These are phyloP conservation scores for Holothuria leucospilota DNA, from an alignment of 53 echinoderm and acorn worm species.

Conservation along the genomic window DNA sequence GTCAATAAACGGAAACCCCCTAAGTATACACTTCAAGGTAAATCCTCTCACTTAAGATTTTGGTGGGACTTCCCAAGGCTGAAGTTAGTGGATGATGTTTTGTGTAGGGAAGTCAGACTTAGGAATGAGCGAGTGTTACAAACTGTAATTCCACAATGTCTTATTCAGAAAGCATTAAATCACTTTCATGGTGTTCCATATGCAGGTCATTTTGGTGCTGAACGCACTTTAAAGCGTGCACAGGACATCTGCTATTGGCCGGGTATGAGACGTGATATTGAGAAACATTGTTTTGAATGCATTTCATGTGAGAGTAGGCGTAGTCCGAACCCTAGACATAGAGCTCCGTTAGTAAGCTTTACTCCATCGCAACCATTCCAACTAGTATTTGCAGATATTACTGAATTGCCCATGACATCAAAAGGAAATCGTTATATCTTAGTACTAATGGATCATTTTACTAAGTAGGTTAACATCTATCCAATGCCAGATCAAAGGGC, in stretches of 20 bases:
- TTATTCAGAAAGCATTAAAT: slow-evolving; percentile 1
- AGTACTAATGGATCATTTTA: too few relatives aligned
- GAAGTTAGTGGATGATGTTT: neutral
- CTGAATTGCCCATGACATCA: too few relatives aligned
- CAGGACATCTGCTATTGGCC: slow-evolving; percentile 48
- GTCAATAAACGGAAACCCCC: neutral
- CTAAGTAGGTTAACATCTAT: too few relatives aligned
- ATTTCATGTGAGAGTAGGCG: too few relatives aligned
- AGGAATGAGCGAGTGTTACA: neutral
- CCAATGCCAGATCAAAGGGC: too few relatives aligned
- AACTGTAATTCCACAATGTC: slow-evolving; percentile 24
- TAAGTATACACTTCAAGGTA: neutral
- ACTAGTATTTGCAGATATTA: too few relatives aligned
- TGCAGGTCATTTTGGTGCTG: slow-evolving; percentile 44
- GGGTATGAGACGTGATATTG: slow-evolving; percentile 1
- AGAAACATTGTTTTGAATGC: neutral
- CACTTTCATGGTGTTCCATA: slow-evolving; percentile 43
- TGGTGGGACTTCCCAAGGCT: neutral
- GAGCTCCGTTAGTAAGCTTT: too few relatives aligned
- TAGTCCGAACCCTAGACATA: too few relatives aligned
- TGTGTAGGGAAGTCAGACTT: neutral
- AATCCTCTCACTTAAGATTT: neutral
- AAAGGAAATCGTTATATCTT: too few relatives aligned
- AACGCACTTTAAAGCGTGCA: slow-evolving; percentile 32
- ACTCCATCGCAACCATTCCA: too few relatives aligned